phyloP scores from a whole-genome alignment of 2,797 vertebrate genomes.

The Tadarida brasiliensis region DNA sequence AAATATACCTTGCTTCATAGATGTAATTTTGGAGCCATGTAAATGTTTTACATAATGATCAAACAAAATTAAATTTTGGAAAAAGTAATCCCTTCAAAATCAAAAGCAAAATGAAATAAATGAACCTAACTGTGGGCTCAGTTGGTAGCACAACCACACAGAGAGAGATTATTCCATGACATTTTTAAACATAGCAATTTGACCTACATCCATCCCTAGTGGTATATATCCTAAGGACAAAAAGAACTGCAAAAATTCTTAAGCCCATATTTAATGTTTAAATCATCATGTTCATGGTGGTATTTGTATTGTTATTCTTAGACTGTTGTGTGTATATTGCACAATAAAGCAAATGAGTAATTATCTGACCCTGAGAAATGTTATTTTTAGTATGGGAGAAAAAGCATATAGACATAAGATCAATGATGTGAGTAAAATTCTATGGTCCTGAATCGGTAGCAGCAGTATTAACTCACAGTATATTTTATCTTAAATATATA shows the following conservation, averaged over 20 bases:
- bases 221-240: background rate
- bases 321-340: background rate
- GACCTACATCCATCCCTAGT: background rate
- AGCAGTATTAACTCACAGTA: slow-evolving; percentile 24
- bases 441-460: slow-evolving; percentile 28
- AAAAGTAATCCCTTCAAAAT: slow-evolving; percentile 64
- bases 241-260: slow-evolving; percentile 5
- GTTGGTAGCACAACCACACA: background rate
- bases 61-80: slow-evolving; percentile 62
- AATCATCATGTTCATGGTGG: background rate
- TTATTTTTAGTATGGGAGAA: slow-evolving; percentile 21
- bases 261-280: slow-evolving; percentile 34
- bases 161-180: background rate
- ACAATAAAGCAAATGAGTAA: slow-evolving; percentile 8
- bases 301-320: background rate
- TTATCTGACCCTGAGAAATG: slow-evolving; percentile 47
- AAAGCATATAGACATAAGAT: slow-evolving; percentile 37
- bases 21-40: slow-evolving; percentile 59
- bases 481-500: slow-evolving; percentile 26
- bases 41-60: slow-evolving; percentile 64
- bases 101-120: slow-evolving; percentile 55
- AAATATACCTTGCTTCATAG: slow-evolving; percentile 51
- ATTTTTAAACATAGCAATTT: slow-evolving; percentile 25
- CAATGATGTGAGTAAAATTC: slow-evolving; percentile 61
- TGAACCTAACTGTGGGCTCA: background rate